A percentile compares a stretch with the other conserved stretches of the same genome.
Evolutionary conservation across 1,140 invertebrate genomes (phyloP).

Genomic region (Euwallacea similis): DNA sequence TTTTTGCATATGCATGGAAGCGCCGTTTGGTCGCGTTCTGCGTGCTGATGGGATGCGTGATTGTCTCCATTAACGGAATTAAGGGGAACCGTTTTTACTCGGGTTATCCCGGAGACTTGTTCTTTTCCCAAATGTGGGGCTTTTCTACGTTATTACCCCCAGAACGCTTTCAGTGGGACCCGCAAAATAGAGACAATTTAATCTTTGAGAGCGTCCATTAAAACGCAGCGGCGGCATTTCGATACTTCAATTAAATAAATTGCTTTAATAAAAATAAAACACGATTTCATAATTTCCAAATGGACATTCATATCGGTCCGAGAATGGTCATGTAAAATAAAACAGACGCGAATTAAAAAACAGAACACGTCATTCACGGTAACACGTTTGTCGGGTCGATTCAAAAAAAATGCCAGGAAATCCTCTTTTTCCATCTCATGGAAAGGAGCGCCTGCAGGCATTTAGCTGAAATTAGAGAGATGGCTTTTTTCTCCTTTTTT

Average conservation of each 20-base stretch:
- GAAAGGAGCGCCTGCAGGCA: conserved; percentile 6
- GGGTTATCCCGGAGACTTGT: neutral
- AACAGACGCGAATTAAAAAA: conserved; percentile 15
- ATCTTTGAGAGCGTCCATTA: neutral
- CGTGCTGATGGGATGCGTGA: conserved; percentile 17
- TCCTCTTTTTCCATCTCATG: conserved; percentile 12
- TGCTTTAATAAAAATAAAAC: conserved; percentile 21
- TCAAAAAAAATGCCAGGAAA: conserved; percentile 8
- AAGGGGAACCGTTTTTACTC: neutral
- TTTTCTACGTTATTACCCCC: too few relatives aligned
- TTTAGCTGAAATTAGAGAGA: conserved; percentile 13
- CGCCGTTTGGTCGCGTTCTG: conserved; percentile 4
- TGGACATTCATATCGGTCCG: conserved; percentile 3
- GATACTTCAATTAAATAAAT: conserved; percentile 12
- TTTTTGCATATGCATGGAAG: conserved; percentile 22
- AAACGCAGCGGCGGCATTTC: neutral
- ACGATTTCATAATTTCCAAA: conserved; percentile 19
- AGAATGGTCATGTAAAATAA: conserved; percentile 10
- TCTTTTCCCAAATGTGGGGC: neutral
- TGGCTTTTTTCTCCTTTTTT: conserved; percentile 2
- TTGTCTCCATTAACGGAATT: conserved; percentile 21
- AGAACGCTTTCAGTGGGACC: neutral
- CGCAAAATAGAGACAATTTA: neutral
- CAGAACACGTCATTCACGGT: conserved; percentile 16
- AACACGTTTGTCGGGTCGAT: conserved; percentile 13